Base-by-base conservation (phyloP, 2,888 invertebrate species). In the Baronia brevicornis region DNA sequence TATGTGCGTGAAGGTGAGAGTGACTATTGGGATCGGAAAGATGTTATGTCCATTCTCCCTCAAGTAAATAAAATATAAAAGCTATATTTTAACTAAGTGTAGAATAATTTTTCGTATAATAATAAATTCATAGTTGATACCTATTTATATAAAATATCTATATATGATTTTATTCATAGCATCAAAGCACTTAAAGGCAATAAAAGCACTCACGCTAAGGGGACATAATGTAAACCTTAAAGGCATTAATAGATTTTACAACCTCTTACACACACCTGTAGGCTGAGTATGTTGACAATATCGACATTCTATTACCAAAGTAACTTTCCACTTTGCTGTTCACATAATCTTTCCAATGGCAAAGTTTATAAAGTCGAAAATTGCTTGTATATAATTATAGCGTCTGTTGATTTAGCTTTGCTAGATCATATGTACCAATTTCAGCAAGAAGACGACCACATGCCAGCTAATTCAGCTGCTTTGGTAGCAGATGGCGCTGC, bases 401-500 rank as follows among this genome's bases (percentile, higher is more conserved):
- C 12, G 20, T 5, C 8, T 10, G 36, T 36, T 36, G 28, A 20
- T 24, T 25, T 19, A 5, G 25, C 29, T n/a, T 20, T 13, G 24
- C 27, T 11, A 25, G 11, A 29, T 32, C 36, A 33, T 38, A 53
- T 50, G 51, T 56, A 47, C 44, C 41, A 46, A 57, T 51, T 52
- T 54, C 44, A 53, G 57, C 52, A 54, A n/a, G 50, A 63, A 68
- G 67, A 63, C 55, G 60, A 55, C 56, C 58, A 58, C 54, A 54
- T 56, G 56, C 43, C 50, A 53, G 62, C 67, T 74, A 73, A 74
- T 73, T 70, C 64, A 56, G 55, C 54, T 51, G 50, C 60, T 68
- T 54, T 60, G 66, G 68, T 52, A 60, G 53, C 78, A 79, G 73
- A 73, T 77, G 79, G 67, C 58, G 60, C 47, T 62, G 59, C 62